Base-by-base conservation (phyloP, 1,140 invertebrate species). In the Cephus cinctus region DNA sequence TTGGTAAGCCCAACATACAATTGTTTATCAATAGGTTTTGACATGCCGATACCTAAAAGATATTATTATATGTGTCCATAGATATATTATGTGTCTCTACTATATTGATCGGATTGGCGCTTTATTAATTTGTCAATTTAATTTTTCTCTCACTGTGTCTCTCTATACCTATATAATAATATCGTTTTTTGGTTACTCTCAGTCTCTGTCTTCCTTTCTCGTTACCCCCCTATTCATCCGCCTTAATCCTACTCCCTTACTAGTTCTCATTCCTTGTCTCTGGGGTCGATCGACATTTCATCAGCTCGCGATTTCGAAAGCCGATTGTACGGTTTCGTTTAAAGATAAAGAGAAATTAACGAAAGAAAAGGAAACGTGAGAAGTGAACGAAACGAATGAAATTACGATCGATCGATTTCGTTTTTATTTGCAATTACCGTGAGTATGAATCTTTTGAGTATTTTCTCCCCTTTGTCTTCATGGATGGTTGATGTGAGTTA, bases 71-170 rank as follows among this genome's bases (percentile, higher is more conserved):
- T 45, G 43, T 45, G 43, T 45, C 31, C 38, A 45, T 32, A n/a
- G n/a, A n/a, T n/a, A n/a, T 35, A 35, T 35, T 45, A 45, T 31
- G 35, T 34, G 43, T 45, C 31, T 45, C 38, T 45, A 12, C 22
- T 44, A 44, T 44, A 22, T 22, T 41, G n/a, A 45, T 34, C 31
- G 31, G 32, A 45, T 45, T 45, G 19, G 23, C 43, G 42, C 42
- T 43, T 43, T 19, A 32, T 43, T 43, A 27, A n/a, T 8, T 27
- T 27, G n/a, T 6, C 6, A 27, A 27, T 27, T 27, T n/a, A 27
- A n/a, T 27, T n/a, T 27, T 6, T n/a, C n/a, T n/a, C 25, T 27
- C 25, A 27, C 25, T 27, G 25, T 8, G 25, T 27, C n/a, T 27
- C n/a, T 27, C n/a, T 27, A 8, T 27, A 27, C 25, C 25, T n/a